phyloP scores from a whole-genome alignment of 2,113 vertebrate species.

The Xyrauchen texanus region DNA sequence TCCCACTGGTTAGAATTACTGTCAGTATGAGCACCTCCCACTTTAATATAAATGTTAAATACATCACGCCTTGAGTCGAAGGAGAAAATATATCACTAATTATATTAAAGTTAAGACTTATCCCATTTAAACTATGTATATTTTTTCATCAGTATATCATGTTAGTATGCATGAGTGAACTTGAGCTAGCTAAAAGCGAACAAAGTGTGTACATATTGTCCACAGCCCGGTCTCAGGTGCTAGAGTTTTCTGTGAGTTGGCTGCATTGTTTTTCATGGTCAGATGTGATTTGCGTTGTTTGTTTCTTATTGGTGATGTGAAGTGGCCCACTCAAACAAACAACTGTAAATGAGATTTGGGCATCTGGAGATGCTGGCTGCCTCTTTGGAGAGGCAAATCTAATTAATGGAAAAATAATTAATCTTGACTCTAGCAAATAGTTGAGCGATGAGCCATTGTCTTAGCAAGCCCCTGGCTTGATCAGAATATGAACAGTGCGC shows the following conservation, averaged over 20 bases:
- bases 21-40: too few relatives aligned
- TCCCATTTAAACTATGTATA: slow-evolving; percentile 11
- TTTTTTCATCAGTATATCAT: slow-evolving; percentile 21
- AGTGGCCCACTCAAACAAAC: slow-evolving; percentile 62
- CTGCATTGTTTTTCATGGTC: slow-evolving; percentile 45
- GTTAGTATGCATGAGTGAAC: slow-evolving; percentile 31
- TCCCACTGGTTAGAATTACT: too few relatives aligned
- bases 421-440: slow-evolving; percentile 72
- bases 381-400: slow-evolving; percentile 70
- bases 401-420: slow-evolving; percentile 75
- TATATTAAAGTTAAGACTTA: neutral
- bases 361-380: slow-evolving; percentile 65
- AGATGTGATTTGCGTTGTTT: slow-evolving; percentile 52
- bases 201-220: slow-evolving; percentile 4
- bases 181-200: neutral
- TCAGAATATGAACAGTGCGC: slow-evolving; percentile 47
- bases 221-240: slow-evolving; percentile 42
- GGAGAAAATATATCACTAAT: neutral
- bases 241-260: slow-evolving; percentile 4
- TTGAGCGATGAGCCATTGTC: slow-evolving; percentile 58
- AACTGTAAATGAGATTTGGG: slow-evolving; percentile 70
- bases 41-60: slow-evolving; percentile 22
- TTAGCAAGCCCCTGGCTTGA: slow-evolving; percentile 58
- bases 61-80: neutral
- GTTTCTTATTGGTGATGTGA: slow-evolving; percentile 60